Evolutionary conservation across 2,113 vertebrate species (phyloP), one percentile per base, ranked within the genome.

Genomic region (Cranoglanis bouderius): DNA sequence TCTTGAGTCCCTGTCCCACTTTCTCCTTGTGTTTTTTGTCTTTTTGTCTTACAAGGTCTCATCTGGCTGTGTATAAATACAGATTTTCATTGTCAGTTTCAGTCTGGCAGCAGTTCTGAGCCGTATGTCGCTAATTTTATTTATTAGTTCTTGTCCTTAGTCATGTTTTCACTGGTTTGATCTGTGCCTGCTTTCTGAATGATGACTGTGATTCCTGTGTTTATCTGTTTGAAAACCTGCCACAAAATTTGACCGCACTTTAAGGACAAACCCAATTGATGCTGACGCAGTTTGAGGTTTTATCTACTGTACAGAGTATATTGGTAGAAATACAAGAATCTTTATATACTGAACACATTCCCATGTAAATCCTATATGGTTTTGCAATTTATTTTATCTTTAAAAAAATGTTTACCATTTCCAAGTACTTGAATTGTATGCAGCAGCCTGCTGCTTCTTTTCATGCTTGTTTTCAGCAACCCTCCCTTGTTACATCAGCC

Each of bases 401-500:
- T 1, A 74, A 43, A 46, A 75, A 49, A n/a, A 51, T 2, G 3
- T 12, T 6, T 40, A 75, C 72, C 35, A 75, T 75, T 75, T 63
- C 59, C 46, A 38, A 38, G 18, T 59, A 65, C 49, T 40, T 83
- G 49, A 51, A 85, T 21, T 32, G 16, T 9, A 8, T 55, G 29
- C 51, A 32, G 16, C 13, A 8, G 26, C 3, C 57, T 85, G 51
- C 57, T n/a, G 19, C 29, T 70, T 32, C 12, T 80, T 85, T 43
- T 82, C 1, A 29, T 35, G 63, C 26, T 65, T 14, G 19, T 67
- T 87, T 70, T 87, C 53, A 63, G 35, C 65, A 38, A 53, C 29
- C 53, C 43, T 78, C 35, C 83, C 59, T 82, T 59, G 70, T 59
- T 51, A 53, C 57, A 72, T 86, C 84, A 16, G 55, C 86, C 63